Conservation (phyloP, 2,113 vertebrate species). For the Coracopsis vasa region DNA sequence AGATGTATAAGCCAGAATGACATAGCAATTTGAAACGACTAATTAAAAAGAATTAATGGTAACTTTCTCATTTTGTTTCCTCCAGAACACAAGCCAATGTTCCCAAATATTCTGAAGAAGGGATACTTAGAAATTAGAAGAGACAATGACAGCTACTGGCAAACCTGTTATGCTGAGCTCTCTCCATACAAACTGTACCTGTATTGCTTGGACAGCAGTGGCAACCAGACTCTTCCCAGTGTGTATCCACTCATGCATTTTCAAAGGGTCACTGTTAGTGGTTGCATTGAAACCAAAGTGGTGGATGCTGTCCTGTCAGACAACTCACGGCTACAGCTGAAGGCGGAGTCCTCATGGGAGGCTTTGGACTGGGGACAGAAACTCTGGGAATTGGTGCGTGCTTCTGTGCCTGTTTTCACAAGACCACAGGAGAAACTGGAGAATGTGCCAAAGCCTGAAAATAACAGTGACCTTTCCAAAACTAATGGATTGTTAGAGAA, state of each 20-base stretch:
- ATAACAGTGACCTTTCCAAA: constrained; percentile 47
- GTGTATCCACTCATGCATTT: constrained; percentile 88
- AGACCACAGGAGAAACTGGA: constrained; percentile 62
- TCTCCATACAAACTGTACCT: constrained; percentile 86
- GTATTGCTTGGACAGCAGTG: constrained; percentile 89
- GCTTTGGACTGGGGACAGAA: constrained; percentile 90
- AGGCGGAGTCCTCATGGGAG: constrained; percentile 87
- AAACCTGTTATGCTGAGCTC: constrained; percentile 88
- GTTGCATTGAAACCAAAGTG: constrained; percentile 82
- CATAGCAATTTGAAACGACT: background rate
- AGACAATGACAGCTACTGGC: constrained; percentile 86
- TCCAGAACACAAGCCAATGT: constrained; percentile 82
- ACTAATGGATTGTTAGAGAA: constrained; percentile 65
- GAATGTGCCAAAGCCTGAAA: constrained; percentile 48
- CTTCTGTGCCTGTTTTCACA: constrained; percentile 65
- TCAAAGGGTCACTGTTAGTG: constrained; percentile 84
- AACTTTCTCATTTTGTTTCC: constrained; percentile 15
- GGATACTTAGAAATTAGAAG: constrained; percentile 89
- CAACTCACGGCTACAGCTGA: constrained; percentile 87
- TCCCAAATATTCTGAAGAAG: constrained; percentile 89
- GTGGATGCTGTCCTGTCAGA: constrained; percentile 89
- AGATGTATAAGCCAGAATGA: background rate
- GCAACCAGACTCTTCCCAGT: constrained; percentile 85
- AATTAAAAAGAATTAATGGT: background rate
- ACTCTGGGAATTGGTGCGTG: constrained; percentile 87